Base-by-base conservation (phyloP, 1,140 invertebrate species). In the Mylabris phalerata region DNA sequence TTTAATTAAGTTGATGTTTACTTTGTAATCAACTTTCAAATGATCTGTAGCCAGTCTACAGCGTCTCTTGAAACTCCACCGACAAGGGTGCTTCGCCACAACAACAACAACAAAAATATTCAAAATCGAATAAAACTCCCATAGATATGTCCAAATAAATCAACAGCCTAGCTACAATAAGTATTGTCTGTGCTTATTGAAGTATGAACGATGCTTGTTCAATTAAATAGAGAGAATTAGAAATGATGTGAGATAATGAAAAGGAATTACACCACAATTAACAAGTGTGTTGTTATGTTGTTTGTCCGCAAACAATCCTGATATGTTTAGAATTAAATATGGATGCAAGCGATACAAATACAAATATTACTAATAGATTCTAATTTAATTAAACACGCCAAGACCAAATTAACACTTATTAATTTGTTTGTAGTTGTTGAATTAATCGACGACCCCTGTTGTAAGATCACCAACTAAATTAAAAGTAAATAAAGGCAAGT, bases 331-430 rank as follows among this genome's bases (percentile, higher is more conserved):
- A 60, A 47, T 48, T 55, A 32, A 32, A 32, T 32, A 32, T 7
- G 32, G 51, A 41, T 40, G 26, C 50, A 52, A 51, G 43, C 40
- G 49, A 54, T 49, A 59, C 48, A 51, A 55, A 5, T 26, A 60
- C 61, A 59, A 59, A 63, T 57, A 60, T 59, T 48, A 54, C 58
- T 63, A 60, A 63, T 63, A 63, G 57, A 19, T 45, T 60, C 61
- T 63, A 63, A 63, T 63, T 63, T 63, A 63, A 63, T 63, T 63
- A 63, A 59, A 46, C 7, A 46, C 25, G 44, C 51, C 19, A 41
- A 49, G 50, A 48, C 56, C 58, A 42, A 60, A 63, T 63, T 63
- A 63, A 57, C 61, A 50, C 61, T 63, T 63, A 59, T 55, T 59
- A 63, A 59, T 63, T 59, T 63, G 58, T 63, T 63, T 63, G 61